Base-by-base conservation (phyloP, 2,888 invertebrate genomes). In the Standfussiana lucernea region DNA sequence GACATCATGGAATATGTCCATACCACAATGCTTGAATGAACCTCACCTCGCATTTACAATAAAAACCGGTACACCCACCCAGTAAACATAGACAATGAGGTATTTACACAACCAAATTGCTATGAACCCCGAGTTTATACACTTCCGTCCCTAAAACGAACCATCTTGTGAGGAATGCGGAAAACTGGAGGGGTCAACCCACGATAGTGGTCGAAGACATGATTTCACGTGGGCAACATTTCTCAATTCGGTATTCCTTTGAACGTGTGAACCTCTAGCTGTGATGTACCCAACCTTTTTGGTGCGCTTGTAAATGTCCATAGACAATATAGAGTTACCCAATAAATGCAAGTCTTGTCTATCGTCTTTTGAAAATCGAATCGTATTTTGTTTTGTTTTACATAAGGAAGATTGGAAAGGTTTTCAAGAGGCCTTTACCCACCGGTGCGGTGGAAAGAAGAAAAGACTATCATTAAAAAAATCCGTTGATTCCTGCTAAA, bases 11-110 rank as follows among this genome's bases (percentile, higher is more conserved):
- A 65, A 56, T 66, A 83, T 86, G 80, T 82, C 83, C 80, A 83
- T 85, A 88, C 83, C 78, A 83, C 81, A 86, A 85, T 80, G 83
- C 84, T 89, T 89, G 88, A 91, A 90, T 90, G 90, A 90, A 90
- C 88, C 73, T 79, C 87, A 88, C 84, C 87, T 88, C 85, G 86
- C 90, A 82, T 80, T 77, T 77, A 87, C 82, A 84, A 87, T 79
- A 88, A 91, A 94, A 95, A 94, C 95, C 94, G 93, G 95, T 93
- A 93, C 93, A 90, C 94, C 94, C 93, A 95, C 95, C 90, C 79
- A 79, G 89, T 90, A 90, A 92, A 92, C 91, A 93, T 93, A 92
- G 93, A 94, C 93, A 93, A 94, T 93, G 91, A 92, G 86, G 90
- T 91, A 91, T 92, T 92, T 91, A 91, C 87, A 85, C 88, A 90